Evolutionary conservation across 2,113 vertebrate species (phyloP).

Genomic region (Oncorhynchus keta): DNA sequence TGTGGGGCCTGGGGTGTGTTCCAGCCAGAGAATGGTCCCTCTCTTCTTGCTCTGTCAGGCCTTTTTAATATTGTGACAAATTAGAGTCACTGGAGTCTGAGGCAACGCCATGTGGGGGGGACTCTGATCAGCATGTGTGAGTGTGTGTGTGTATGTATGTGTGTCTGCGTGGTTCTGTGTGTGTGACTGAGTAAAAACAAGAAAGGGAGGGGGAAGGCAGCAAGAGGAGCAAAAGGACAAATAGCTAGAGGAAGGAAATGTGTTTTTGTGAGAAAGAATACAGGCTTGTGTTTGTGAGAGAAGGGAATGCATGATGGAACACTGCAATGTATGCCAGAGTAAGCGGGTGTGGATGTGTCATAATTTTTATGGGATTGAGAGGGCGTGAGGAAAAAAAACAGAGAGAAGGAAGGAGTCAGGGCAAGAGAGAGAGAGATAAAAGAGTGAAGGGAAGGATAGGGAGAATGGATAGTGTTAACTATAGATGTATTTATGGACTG

Average conservation of each 20-base stretch:
- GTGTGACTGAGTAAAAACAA: neutral
- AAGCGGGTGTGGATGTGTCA: constrained; percentile 30
- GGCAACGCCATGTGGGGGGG: too few species aligned
- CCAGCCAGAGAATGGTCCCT: too few species aligned
- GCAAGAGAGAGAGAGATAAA: constrained; percentile 33
- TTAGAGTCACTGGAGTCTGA: too few species aligned
- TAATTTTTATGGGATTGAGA: constrained; percentile 56
- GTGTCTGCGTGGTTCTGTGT: neutral
- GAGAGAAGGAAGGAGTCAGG: neutral
- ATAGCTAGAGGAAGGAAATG: neutral
- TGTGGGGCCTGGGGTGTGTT: too few species aligned
- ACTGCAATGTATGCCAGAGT: constrained; percentile 54
- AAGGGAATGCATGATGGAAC: constrained; percentile 46
- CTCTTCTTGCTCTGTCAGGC: too few species aligned
- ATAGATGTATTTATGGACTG: constrained; percentile 26
- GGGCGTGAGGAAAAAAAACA: constrained; percentile 19
- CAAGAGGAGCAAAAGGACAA: constrained; percentile 1
- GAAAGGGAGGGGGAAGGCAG: neutral
- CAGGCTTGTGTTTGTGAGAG: constrained; percentile 53
- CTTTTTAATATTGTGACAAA: too few species aligned
- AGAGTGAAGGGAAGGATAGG: constrained; percentile 47
- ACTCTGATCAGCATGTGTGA: too few species aligned
- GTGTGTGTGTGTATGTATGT: too few species aligned
- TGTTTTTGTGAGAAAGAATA: constrained; percentile 60
- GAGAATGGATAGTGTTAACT: constrained; percentile 15